A percentile compares a stretch with the other conserved stretches of the same genome.
These are phyloP conservation scores for Leptarthrus brevirostris DNA, from an alignment of 2,888 invertebrate species.

Conservation along the genomic window DNA sequence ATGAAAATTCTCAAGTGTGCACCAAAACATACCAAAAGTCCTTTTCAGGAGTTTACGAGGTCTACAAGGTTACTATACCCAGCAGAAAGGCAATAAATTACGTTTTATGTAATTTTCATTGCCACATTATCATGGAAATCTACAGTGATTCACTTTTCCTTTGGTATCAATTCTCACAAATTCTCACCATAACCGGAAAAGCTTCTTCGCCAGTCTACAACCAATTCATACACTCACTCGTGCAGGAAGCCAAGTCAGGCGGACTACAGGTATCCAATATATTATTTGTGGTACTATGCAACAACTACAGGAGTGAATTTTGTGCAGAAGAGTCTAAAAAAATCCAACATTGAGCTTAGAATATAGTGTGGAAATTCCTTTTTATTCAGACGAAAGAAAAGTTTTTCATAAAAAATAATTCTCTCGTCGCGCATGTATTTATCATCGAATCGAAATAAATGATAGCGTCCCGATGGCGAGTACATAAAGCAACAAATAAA, in stretches of 20 bases:
- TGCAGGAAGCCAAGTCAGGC: neutral
- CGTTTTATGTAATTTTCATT: slow-evolving; percentile 58
- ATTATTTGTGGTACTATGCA: slow-evolving; percentile 19
- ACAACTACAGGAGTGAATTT: slow-evolving; percentile 35
- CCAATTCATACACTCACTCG: neutral
- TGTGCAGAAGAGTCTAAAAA: slow-evolving; percentile 23
- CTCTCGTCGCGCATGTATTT: slow-evolving; percentile 43
- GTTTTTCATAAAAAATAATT: slow-evolving; percentile 23
- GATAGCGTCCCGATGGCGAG: slow-evolving; percentile 21
- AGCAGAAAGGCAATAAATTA: slow-evolving; percentile 52
- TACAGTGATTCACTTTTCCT: slow-evolving; percentile 58
- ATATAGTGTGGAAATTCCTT: slow-evolving; percentile 17
- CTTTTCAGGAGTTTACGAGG: slow-evolving; percentile 26
- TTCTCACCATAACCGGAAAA: slow-evolving; percentile 56
- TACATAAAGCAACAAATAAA: slow-evolving; percentile 52
- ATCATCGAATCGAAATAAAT: slow-evolving; percentile 39
- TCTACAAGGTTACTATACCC: neutral
- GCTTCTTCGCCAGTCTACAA: slow-evolving; percentile 12
- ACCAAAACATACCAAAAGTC: slow-evolving; percentile 41
- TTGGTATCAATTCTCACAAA: slow-evolving; percentile 57
- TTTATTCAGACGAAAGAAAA: slow-evolving; percentile 13
- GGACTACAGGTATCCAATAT: slow-evolving; percentile 45
- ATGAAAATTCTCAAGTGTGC: slow-evolving; percentile 52
- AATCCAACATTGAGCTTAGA: neutral
- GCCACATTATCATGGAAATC: slow-evolving; percentile 58